Conservation (phyloP, 2,113 vertebrate genomes). For the Corythornis vintsioides region DNA sequence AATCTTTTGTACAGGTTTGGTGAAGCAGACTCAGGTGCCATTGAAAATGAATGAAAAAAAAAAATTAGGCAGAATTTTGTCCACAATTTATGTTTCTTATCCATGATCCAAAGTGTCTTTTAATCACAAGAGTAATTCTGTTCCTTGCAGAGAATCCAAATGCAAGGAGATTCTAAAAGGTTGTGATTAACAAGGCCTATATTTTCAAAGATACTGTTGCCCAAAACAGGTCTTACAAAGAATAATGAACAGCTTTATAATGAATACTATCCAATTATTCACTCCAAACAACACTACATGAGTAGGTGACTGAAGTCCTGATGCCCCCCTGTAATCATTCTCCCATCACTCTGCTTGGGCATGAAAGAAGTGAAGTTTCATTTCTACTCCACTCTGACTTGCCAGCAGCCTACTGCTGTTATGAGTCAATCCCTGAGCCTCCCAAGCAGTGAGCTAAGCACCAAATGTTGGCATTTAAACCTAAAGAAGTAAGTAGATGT, state of each 20-base stretch:
- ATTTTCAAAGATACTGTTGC: background rate
- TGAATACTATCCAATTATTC: background rate
- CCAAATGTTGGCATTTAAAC: background rate
- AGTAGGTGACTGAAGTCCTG: background rate
- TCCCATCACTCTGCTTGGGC: background rate
- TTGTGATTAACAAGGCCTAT: background rate
- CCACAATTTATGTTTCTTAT: background rate
- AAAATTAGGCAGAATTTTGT: background rate
- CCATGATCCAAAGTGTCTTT: background rate
- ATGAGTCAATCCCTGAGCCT: background rate
- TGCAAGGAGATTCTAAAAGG: background rate
- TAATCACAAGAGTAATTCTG: background rate
- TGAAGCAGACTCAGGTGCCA: background rate
- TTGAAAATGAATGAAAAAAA: background rate
- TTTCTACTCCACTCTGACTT: background rate
- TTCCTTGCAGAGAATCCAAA: background rate
- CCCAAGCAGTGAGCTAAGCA: background rate
- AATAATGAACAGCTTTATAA: background rate
- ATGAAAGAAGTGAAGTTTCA: background rate
- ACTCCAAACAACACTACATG: background rate
- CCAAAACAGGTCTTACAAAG: background rate
- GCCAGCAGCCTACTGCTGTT: background rate
- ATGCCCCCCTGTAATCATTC: background rate
- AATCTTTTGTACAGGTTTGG: background rate
- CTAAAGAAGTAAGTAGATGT: background rate